These are phyloP conservation scores for Chloroceryle amazona DNA, from an alignment of 2,797 vertebrate genomes.

Conservation along the genomic window DNA sequence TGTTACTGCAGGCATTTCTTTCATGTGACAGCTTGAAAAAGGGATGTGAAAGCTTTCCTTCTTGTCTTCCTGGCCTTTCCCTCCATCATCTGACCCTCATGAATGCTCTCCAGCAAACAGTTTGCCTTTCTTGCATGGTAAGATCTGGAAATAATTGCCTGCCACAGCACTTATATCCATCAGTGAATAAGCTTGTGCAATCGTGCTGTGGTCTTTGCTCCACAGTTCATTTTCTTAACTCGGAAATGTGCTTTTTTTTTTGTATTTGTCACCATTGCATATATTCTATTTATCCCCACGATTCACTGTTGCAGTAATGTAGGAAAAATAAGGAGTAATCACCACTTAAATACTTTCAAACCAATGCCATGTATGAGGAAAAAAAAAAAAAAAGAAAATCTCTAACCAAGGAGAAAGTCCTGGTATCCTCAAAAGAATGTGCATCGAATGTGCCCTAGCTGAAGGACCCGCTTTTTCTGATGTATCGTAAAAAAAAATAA, in stretches of 20 bases:
- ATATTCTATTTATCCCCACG: constrained; percentile 16
- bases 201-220: constrained; percentile 22
- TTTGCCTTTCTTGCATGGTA: constrained; percentile 52
- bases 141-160: constrained; percentile 75
- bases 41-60: constrained; percentile 61
- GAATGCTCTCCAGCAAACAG: constrained; percentile 64
- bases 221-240: constrained; percentile 58
- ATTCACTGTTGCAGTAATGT: constrained; percentile 38
- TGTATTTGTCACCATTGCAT: background rate
- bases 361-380: background rate
- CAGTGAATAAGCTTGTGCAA: constrained; percentile 56
- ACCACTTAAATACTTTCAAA: constrained; percentile 47
- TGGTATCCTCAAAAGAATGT: background rate
- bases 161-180: constrained; percentile 40
- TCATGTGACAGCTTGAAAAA: constrained; percentile 73
- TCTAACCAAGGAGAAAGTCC: background rate
- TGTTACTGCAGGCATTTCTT: constrained; percentile 64
- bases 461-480: background rate
- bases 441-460: background rate
- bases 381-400: background rate
- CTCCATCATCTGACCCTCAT: constrained; percentile 53
- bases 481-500: background rate
- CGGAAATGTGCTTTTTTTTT: background rate
- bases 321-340: constrained; percentile 65
- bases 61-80: constrained; percentile 55